Conservation (phyloP, 2,113 vertebrate genomes). For the Gnathonemus echidnorhynchus region DNA sequence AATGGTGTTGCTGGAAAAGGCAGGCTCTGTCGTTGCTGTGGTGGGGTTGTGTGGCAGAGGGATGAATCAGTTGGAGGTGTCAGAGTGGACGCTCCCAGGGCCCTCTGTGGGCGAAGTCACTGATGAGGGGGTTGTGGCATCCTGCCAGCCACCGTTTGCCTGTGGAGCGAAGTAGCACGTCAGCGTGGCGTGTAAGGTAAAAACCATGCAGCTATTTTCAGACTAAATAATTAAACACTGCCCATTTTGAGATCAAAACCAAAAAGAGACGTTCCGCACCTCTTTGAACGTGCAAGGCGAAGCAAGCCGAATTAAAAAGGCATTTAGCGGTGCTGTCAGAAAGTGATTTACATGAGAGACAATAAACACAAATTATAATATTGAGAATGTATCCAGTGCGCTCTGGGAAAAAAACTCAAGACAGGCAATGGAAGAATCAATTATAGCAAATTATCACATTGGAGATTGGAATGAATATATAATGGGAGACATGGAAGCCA, state of each 20-base stretch:
- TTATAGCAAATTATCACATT: conserved; percentile 76
- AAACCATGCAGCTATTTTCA: background rate
- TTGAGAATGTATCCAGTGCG: conserved; percentile 40
- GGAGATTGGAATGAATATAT: conserved; percentile 67
- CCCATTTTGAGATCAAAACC: background rate
- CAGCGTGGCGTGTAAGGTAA: background rate
- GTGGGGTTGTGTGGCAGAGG: conserved; percentile 51
- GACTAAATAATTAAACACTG: conserved; percentile 2
- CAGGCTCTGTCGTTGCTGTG: conserved; percentile 52
- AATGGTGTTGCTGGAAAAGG: conserved; percentile 62
- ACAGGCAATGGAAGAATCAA: conserved; percentile 73
- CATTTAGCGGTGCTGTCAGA: conserved; percentile 22
- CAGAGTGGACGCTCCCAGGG: conserved; percentile 96
- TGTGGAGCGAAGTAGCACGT: conserved; percentile 51
- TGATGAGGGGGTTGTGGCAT: conserved; percentile 93
- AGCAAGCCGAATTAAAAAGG: conserved; percentile 15
- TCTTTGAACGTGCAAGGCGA: conserved; percentile 20
- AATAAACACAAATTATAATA: conserved; percentile 42
- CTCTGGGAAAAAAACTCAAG: conserved; percentile 40
- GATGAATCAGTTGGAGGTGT: conserved; percentile 98
- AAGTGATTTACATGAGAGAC: conserved; percentile 27
- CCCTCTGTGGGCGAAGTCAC: conserved; percentile 99
- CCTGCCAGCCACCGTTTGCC: conserved; percentile 99
- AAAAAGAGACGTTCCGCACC: background rate
- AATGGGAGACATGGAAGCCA: conserved; percentile 77